Conservation (phyloP, 53 echinoderm and acorn worm genomes). For the Holothuria leucospilota region DNA sequence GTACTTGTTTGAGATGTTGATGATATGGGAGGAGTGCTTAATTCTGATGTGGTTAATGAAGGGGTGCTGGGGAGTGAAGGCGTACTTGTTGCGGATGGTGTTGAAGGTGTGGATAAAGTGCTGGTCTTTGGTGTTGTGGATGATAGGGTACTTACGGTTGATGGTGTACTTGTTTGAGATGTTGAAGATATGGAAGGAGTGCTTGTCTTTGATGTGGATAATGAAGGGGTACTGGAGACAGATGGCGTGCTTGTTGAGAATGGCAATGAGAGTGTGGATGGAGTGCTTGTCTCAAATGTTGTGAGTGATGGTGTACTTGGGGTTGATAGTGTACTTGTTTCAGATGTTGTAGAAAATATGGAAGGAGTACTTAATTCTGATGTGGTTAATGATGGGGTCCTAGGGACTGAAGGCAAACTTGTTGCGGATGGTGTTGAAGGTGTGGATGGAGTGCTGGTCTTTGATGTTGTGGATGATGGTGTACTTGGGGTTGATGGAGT, state of each 20-base stretch:
- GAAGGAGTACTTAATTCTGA: too few relatives aligned
- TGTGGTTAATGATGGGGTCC: background rate
- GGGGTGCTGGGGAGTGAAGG: too few relatives aligned
- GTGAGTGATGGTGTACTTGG: background rate
- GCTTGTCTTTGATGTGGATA: background rate
- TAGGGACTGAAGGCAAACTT: background rate
- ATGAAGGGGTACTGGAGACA: too few relatives aligned
- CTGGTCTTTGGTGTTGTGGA: too few relatives aligned
- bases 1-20: background rate
- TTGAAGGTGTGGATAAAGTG: too few relatives aligned
- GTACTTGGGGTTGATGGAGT: too few relatives aligned
- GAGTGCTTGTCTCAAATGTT: background rate
- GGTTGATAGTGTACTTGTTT: background rate
- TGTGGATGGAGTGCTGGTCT: too few relatives aligned
- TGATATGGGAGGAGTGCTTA: background rate
- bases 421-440: background rate
- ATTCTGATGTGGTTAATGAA: background rate
- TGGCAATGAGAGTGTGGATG: slow-evolving; percentile 5
- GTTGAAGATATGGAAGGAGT: background rate
- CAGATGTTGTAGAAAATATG: too few relatives aligned
- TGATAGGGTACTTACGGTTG: too few relatives aligned
- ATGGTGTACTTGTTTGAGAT: too few relatives aligned
- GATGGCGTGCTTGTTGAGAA: background rate
- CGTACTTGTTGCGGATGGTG: too few relatives aligned
- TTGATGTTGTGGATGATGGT: background rate